Percentiles rank a stretch among this genome's conserved stretches.
Evolutionary conservation across 2,888 invertebrate genomes (phyloP).

Genomic region (Tipula vernalis): DNA sequence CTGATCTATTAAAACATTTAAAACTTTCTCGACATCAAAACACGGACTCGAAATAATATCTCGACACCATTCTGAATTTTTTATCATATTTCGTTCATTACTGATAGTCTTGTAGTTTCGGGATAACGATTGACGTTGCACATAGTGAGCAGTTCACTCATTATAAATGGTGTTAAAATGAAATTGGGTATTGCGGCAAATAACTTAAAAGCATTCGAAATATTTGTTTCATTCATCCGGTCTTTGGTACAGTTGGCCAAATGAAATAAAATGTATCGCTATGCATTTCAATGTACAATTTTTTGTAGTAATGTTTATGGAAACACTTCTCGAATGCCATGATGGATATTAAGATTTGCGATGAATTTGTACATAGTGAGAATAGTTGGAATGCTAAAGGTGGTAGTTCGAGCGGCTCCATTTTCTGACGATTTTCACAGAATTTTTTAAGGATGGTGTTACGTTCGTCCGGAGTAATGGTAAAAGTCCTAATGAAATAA

Average conservation of each 20-base stretch:
- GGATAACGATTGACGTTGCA: constrained; percentile 32
- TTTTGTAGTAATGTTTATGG: constrained; percentile 32
- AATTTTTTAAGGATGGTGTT: constrained; percentile 42
- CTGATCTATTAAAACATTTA: constrained; percentile 31
- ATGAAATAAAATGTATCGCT: constrained; percentile 41
- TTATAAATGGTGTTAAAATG: constrained; percentile 47
- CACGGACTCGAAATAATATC: constrained; percentile 27
- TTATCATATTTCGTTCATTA: constrained; percentile 33
- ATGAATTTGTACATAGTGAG: constrained; percentile 37
- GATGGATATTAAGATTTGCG: constrained; percentile 35
- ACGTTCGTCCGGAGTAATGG: constrained; percentile 41
- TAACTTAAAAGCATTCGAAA: background rate
- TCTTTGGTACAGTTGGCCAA: constrained; percentile 36
- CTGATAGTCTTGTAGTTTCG: constrained; percentile 26
- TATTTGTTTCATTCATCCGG: constrained; percentile 25
- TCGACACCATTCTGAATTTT: constrained; percentile 43
- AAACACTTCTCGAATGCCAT: constrained; percentile 41
- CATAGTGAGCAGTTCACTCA: constrained; percentile 43
- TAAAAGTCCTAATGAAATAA: constrained; percentile 36
- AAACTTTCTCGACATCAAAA: constrained; percentile 27
- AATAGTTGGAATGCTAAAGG: constrained; percentile 48
- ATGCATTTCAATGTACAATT: constrained; percentile 28
- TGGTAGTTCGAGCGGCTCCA: constrained; percentile 46
- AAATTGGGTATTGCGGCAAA: constrained; percentile 43
- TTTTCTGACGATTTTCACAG: constrained; percentile 38